Evolutionary conservation across 2,888 invertebrate genomes (phyloP), one percentile per base, ranked within the genome.

Genomic region (Sminthurinus aureus): DNA sequence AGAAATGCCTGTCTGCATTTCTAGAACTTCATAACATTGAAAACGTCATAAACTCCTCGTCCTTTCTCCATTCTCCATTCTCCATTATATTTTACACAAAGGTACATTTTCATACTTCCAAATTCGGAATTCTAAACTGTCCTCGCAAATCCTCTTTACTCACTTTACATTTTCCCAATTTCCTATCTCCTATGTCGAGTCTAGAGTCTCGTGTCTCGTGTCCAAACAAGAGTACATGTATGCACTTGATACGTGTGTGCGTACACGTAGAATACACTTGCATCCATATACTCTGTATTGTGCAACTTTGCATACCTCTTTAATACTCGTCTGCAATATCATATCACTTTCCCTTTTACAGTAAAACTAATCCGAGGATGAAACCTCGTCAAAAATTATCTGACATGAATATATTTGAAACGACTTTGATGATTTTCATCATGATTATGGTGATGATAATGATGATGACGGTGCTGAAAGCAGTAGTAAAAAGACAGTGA

Each of bases 1-100:
- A n/a, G n/a, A n/a, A n/a, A n/a, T n/a, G n/a, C 38, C 38, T 38
- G 38, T 38, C 38, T 38, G 38, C 1, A 38, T 38, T 38, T 38
- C 38, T 38, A 38, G 3, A 38, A 38, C 38, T 38, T 38, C 38
- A 22, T 67, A n/a, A n/a, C n/a, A n/a, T n/a, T n/a, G 51, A 75
- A 75, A n/a, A 75, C 50, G 75, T 75, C 51, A 75, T 75, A 75
- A 75, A 51, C 75, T 51, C 75, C 38, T 75, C 51, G 51, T 75
- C n/a, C 75, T 75, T 51, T 75, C 51, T 6, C 51, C 50, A 51
- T 75, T 51, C 3, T 50, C 50, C 50, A 75, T 75, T 51, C 26
- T 51, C 24, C 67, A 67, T 11, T 2, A 8, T 67, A 11, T n/a
- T 20, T 20, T 38, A 38, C 6, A 38, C 38, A 38, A 6, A 6